phyloP scores from a whole-genome alignment of 2,113 vertebrate genomes.

The Phrynosoma blainvillii region DNA sequence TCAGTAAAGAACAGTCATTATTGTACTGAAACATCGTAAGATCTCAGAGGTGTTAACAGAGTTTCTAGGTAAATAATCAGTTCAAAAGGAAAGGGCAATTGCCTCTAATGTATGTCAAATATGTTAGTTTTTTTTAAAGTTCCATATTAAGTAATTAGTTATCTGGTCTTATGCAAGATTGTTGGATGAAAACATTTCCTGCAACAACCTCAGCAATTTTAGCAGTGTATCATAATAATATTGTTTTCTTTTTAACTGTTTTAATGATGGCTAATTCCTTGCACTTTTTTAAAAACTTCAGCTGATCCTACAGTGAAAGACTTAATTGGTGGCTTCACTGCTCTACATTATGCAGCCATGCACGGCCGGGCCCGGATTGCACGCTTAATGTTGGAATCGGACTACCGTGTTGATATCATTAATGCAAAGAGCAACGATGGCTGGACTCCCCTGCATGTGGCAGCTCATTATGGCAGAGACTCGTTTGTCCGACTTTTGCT shows the following conservation, averaged over 20 bases:
- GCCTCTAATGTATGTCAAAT: neutral
- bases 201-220: neutral
- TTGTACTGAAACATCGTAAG: neutral
- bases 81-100: neutral
- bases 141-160: neutral
- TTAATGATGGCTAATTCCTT: slow-evolving; percentile 50
- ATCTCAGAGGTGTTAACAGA: too few species aligned
- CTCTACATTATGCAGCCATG: slow-evolving; percentile 98
- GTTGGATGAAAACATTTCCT: neutral
- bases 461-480: slow-evolving; percentile 95
- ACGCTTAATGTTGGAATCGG: slow-evolving; percentile 94
- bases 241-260: neutral
- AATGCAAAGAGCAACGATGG: slow-evolving; percentile 98
- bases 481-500: slow-evolving; percentile 95
- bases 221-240: neutral
- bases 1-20: neutral
- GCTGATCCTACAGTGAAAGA: slow-evolving; percentile 98
- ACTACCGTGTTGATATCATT: slow-evolving; percentile 92
- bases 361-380: slow-evolving; percentile 95
- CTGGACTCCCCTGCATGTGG: slow-evolving; percentile 98
- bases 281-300: slow-evolving; percentile 68
- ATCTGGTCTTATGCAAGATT: neutral
- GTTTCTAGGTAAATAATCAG: neutral
- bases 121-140: neutral
- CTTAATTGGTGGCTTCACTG: slow-evolving; percentile 97